phyloP scores from a whole-genome alignment of 2,797 vertebrate species.

The Remorina albescens region DNA sequence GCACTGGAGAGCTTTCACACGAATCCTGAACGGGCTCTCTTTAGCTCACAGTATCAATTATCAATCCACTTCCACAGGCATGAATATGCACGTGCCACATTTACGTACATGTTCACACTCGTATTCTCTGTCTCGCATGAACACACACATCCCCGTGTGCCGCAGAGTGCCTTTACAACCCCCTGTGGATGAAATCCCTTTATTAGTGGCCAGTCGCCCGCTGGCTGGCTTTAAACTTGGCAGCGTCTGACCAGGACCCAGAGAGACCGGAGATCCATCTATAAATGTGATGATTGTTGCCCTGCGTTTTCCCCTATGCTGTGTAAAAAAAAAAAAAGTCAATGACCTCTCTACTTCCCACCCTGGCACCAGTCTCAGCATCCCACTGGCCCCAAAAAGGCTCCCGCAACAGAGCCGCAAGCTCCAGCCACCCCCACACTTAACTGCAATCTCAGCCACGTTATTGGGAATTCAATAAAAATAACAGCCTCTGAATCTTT shows the following conservation, averaged over 20 bases:
- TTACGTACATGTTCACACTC: constrained; percentile 14
- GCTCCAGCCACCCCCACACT: constrained; percentile 62
- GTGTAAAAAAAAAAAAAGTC: constrained; percentile 60
- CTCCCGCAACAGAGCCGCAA: constrained; percentile 50
- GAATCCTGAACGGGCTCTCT: constrained; percentile 7
- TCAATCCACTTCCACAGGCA: constrained; percentile 16
- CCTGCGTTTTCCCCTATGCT: constrained; percentile 59
- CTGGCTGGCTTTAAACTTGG: constrained; percentile 73
- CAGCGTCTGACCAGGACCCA: constrained; percentile 40
- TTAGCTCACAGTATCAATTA: constrained; percentile 41
- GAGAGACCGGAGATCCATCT: constrained; percentile 51
- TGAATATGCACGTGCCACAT: constrained; percentile 23
- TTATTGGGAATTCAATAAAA: constrained; percentile 82
- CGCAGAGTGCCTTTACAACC: constrained; percentile 51
- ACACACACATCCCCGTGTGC: constrained; percentile 32
- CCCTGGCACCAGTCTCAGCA: constrained; percentile 61
- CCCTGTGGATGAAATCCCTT: constrained; percentile 67
- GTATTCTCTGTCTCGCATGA: not conserved
- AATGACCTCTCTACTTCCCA: constrained; percentile 61
- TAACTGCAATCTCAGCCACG: constrained; percentile 70
- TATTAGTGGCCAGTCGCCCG: constrained; percentile 73
- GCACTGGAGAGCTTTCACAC: constrained; percentile 4
- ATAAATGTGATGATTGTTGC: constrained; percentile 76
- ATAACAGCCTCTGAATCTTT: constrained; percentile 77
- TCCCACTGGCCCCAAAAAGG: constrained; percentile 66